Conservation (phyloP, 2,797 vertebrate genomes). For the Notolabrus celidotus region DNA sequence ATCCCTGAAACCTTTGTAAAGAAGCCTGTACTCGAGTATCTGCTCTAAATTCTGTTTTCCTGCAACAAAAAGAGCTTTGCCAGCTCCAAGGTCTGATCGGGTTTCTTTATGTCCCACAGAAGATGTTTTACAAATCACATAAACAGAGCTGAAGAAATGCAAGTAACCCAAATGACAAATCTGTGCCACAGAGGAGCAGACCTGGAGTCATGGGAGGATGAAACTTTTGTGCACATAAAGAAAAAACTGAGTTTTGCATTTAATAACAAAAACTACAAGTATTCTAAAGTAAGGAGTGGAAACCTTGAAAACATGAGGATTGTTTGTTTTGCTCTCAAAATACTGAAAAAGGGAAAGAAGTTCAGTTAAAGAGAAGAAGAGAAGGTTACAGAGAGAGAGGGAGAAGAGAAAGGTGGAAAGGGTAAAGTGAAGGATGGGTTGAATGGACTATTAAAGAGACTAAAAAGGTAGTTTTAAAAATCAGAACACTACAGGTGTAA, state of each 20-base stretch:
- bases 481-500: too few species aligned
- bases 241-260: background rate
- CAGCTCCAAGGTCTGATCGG: slow-evolving; percentile 33
- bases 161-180: slow-evolving; percentile 13
- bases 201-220: background rate
- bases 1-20: slow-evolving; percentile 8
- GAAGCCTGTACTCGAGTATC: slow-evolving; percentile 19
- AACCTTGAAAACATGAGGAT: background rate
- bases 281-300: background rate
- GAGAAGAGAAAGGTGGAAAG: background rate
- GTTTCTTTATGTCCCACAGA: slow-evolving; percentile 36
- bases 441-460: background rate
- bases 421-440: background rate
- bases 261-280: background rate
- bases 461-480: too few species aligned
- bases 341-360: background rate
- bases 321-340: background rate
- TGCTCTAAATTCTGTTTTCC: slow-evolving; percentile 31
- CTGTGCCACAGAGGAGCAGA: background rate
- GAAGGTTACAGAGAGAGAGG: background rate
- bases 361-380: too few species aligned
- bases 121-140: slow-evolving; percentile 12
- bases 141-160: slow-evolving; percentile 9
- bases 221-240: background rate
- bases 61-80: slow-evolving; percentile 36